A percentile compares a stretch with the other conserved stretches of the same genome.
Conservation (phyloP, 2,797 vertebrate species). For the Melanotaenia parkinsoni region DNA sequence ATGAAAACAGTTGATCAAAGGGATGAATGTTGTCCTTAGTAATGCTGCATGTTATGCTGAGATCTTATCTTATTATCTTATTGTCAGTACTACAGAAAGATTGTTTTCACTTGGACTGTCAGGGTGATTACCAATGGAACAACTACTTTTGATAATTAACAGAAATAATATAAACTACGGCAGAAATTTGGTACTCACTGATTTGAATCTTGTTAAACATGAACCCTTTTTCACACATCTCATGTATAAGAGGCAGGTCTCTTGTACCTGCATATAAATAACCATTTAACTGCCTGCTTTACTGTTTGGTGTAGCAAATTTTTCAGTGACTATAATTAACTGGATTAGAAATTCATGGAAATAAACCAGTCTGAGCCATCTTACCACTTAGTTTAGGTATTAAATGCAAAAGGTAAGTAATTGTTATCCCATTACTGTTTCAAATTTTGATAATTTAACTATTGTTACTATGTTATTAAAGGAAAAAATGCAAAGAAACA, state of each 20-base stretch:
- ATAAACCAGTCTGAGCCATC: background rate
- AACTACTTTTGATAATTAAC: background rate
- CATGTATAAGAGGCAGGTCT: background rate
- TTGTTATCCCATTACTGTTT: background rate
- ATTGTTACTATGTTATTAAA: too few relatives aligned
- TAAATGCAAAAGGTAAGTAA: background rate
- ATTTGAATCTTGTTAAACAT: too few relatives aligned
- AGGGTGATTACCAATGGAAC: background rate
- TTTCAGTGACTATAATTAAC: background rate
- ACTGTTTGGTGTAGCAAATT: background rate
- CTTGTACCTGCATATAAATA: background rate
- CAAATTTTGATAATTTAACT: too few relatives aligned
- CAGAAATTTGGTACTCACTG: too few relatives aligned
- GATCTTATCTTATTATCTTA: background rate
- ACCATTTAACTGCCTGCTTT: background rate
- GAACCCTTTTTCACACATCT: too few relatives aligned
- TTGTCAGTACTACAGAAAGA: background rate
- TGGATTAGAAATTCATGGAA: background rate
- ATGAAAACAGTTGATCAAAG: background rate
- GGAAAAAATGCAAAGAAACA: too few relatives aligned
- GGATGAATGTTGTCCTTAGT: background rate
- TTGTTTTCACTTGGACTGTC: background rate
- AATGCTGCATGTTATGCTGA: background rate
- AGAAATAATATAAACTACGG: too few relatives aligned
- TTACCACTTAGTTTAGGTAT: background rate